Evolutionary conservation across 2,113 vertebrate genomes (phyloP), one percentile per base, ranked within the genome.

Genomic region (Heterotilapia buettikoferi): DNA sequence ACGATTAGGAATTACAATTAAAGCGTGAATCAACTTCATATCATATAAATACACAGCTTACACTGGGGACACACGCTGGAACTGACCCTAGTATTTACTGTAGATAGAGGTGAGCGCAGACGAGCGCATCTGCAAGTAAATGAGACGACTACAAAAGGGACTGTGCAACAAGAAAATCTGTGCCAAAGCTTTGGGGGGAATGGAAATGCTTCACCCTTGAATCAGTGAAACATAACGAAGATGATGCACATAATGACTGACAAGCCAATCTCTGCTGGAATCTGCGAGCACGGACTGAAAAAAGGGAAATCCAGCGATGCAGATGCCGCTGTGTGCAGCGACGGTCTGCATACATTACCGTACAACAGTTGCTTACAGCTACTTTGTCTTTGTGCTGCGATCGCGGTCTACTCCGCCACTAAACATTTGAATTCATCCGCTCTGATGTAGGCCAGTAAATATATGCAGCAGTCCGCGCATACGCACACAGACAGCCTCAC

Each of bases 331-430:
- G 87, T 40, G 87, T 88, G 81, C 85, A 83, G 88, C 82, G 88
- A 90, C 86, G 86, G 53, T 92, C 88, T 86, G 93, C 92, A 87
- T 93, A 86, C 80, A 93, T 88, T 50, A 89, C 90, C 89, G 90
- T 38, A 90, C 92, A 94, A 95, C 93, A 94, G 93, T 94, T 94
- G 92, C 91, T 93, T 56, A 59, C 92, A 91, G 92, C 92, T 80
- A 91, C 84, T 92, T 92, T 73, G 93, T 91, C 93, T 95, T 93
- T 95, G 93, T 94, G 94, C 94, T 83, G 89, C 90, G 86, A 92
- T 91, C 88, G 89, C 89, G 82, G 63, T 90, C 88, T 80, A 12
- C 85, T 86, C 90, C 90, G 86, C 78, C 68, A 82, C 89, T 50
- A 78, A 86, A 87, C 93, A 80, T 90, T 86, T 92, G 73, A 90